Percentiles rank a stretch among this genome's conserved stretches.
Conservation (phyloP, 2,113 vertebrate species). For the Ochotona curzoniae region DNA sequence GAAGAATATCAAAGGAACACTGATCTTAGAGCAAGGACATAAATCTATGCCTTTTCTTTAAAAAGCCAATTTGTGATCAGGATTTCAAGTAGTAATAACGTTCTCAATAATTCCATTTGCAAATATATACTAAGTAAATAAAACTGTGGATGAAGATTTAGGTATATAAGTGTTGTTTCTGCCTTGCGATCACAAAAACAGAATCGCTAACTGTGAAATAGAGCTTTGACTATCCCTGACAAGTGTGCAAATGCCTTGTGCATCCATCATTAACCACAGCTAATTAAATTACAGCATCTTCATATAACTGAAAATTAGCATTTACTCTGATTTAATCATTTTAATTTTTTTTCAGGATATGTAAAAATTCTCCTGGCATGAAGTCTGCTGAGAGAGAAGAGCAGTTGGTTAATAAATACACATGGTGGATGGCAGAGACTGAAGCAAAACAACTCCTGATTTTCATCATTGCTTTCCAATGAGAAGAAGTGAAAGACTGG, state of each 20-base stretch:
- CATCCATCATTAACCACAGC: not conserved
- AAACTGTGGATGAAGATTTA: slow-evolving; percentile 16
- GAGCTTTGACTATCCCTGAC: not conserved
- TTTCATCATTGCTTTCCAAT: slow-evolving; percentile 36
- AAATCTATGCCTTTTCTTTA: not conserved
- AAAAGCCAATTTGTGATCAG: slow-evolving; percentile 38
- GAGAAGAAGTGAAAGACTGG: slow-evolving; percentile 24
- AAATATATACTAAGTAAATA: not conserved
- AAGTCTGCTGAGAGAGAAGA: not conserved
- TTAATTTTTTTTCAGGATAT: not conserved
- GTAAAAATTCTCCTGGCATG: not conserved
- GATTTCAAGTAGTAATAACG: slow-evolving; percentile 10
- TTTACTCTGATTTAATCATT: not conserved
- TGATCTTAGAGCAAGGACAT: not conserved
- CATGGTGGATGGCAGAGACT: not conserved
- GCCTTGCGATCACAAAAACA: not conserved
- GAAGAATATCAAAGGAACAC: not conserved
- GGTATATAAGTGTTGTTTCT: not conserved
- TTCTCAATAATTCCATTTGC: slow-evolving; percentile 20
- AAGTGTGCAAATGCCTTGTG: not conserved
- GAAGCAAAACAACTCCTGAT: not conserved
- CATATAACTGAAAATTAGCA: not conserved
- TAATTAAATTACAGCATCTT: slow-evolving; percentile 25
- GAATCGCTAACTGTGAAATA: not conserved
- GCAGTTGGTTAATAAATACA: not conserved